These are phyloP conservation scores for Excalfactoria chinensis DNA, from an alignment of 2,113 vertebrate genomes.

Conservation along the genomic window DNA sequence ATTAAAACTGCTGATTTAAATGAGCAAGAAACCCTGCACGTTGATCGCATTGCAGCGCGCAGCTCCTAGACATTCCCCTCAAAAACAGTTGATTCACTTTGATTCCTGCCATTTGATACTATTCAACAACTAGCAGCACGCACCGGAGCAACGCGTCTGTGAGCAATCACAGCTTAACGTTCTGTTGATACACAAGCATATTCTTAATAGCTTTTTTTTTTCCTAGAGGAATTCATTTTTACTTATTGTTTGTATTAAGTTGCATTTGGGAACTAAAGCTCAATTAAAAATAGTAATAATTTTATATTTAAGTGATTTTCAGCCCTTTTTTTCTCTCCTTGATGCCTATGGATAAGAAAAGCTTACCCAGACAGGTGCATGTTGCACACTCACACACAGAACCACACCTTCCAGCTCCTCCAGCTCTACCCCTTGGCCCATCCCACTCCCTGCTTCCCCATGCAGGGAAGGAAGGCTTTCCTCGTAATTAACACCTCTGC, in stretches of 20 bases:
- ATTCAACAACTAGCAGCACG: neutral
- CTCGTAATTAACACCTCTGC: neutral
- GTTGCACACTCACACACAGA: fast-evolving
- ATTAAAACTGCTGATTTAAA: slow-evolving; percentile 48
- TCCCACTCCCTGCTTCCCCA: neutral
- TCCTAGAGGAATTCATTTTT: slow-evolving; percentile 32
- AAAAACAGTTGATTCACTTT: slow-evolving; percentile 26
- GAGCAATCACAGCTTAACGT: slow-evolving; percentile 29
- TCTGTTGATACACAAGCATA: neutral
- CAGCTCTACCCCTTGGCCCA: neutral
- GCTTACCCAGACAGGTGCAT: neutral
- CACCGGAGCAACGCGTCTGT: neutral
- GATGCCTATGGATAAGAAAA: neutral
- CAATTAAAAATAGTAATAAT: neutral
- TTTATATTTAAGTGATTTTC: neutral
- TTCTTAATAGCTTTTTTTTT: slow-evolving; percentile 8
- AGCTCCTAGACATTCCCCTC: slow-evolving; percentile 34
- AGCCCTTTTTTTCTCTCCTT: neutral
- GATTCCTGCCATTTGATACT: slow-evolving; percentile 23
- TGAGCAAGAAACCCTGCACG: neutral
- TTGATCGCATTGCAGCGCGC: neutral
- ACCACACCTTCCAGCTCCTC: neutral
- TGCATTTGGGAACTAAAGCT: slow-evolving; percentile 29
- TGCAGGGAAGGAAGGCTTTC: neutral
- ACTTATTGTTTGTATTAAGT: slow-evolving; percentile 37